Base-by-base conservation (phyloP, 2,113 vertebrate genomes). In the Lepus timidus region DNA sequence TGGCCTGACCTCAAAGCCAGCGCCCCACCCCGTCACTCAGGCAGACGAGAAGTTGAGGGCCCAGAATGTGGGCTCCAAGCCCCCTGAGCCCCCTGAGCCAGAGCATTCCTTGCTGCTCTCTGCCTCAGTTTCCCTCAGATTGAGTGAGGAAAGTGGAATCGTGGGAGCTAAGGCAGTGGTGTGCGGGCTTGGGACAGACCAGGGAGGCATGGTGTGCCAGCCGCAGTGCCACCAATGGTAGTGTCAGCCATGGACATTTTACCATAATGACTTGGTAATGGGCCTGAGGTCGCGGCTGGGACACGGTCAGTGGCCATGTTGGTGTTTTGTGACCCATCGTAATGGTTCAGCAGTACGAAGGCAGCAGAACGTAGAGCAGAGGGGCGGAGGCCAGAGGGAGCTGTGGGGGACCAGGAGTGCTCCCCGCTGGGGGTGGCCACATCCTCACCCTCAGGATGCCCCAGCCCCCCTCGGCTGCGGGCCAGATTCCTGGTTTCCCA, bases 41-140 rank as follows among this genome's bases (percentile, higher is more conserved):
- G 11, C 2, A 0, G 17, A 8, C 20, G 13, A 33, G 1, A n/a
- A 8, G 10, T 64, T 6, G 27, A n/a, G 62, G 5, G 33, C 36
- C 49, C 1, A 1, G 64, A 23, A 55, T n/a, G 17, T 17, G 11
- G 33, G 44, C 44, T 9, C 17, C 0, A n/a, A 61, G 68, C 39
- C n/a, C 55, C 29, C 67, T 44, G 31, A 17, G 7, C 71, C 33
- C 9, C 17, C n/a, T 39, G 27, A 1, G 6, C 87, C 58, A 10
- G n/a, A 78, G 19, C 49, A n/a, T 73, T 31, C 11, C 76, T 19
- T 74, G 19, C n/a, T 51, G n/a, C 73, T 78, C n/a, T n/a, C 29
- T 22, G 31, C 52, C 85, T 61, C 33, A 1, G 44, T 84, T 82
- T 84, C 64, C 65, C 25, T 6, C 23, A 36, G 58, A 62, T 27